These are phyloP conservation scores for Lamprologus ornatipinnis DNA, from an alignment of 2,113 vertebrate genomes.

Conservation along the genomic window DNA sequence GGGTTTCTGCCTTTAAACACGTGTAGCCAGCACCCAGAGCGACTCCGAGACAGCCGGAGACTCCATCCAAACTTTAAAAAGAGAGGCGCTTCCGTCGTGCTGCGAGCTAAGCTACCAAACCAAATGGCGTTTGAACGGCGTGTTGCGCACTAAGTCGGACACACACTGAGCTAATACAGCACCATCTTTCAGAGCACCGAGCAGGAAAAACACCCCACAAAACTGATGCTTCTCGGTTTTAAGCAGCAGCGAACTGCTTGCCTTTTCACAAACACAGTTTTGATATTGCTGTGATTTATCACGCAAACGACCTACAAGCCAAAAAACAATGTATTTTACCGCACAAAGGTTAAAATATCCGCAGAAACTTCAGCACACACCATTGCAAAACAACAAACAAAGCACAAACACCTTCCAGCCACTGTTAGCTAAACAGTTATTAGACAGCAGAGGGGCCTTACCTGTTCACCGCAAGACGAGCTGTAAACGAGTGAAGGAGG, in stretches of 20 bases:
- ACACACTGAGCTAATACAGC: background rate
- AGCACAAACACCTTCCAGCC: background rate
- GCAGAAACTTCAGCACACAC: background rate
- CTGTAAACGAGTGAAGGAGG: constrained; percentile 23
- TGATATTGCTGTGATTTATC: background rate
- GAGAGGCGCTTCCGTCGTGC: background rate
- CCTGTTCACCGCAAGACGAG: constrained; percentile 39
- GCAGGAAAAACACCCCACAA: background rate
- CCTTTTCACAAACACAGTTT: background rate
- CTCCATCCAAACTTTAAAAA: background rate
- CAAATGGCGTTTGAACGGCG: constrained; percentile 56
- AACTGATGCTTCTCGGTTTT: rapidly evolving
- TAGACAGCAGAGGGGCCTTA: background rate
- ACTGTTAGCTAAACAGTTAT: background rate
- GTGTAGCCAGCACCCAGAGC: rapidly evolving
- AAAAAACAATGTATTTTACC: background rate
- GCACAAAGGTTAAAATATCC: background rate
- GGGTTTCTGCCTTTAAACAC: rapidly evolving
- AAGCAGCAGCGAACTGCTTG: rapidly evolving
- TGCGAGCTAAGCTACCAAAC: background rate
- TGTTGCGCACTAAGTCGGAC: constrained; percentile 11
- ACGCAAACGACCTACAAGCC: background rate
- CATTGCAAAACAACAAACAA: background rate
- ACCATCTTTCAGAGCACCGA: background rate
- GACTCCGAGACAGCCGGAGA: too few relatives aligned